A percentile compares a stretch with the other conserved stretches of the same genome.
Evolutionary conservation across 2,797 vertebrate species (phyloP).

Genomic region (Ispidina picta): DNA sequence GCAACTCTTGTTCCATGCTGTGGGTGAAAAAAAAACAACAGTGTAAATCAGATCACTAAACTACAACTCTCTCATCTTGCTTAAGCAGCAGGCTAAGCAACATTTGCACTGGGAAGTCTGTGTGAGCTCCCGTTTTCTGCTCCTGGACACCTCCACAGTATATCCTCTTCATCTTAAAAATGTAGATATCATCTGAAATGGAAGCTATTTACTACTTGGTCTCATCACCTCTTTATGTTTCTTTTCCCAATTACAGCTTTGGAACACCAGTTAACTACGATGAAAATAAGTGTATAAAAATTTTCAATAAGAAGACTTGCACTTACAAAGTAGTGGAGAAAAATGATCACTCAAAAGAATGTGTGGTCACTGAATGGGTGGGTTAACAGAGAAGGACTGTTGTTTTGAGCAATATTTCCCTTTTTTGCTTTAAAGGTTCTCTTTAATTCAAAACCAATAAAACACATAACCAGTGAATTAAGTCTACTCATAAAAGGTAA

Average conservation of each 20-base stretch:
- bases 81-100: background rate
- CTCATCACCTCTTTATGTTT: background rate
- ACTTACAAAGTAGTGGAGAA: slow-evolving; percentile 41
- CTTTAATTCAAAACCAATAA: background rate
- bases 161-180: background rate
- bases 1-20: background rate
- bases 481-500: background rate
- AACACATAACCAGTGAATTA: background rate
- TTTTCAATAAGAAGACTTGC: slow-evolving; percentile 38
- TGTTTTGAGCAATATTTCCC: background rate
- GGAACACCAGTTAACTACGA: rapidly evolving
- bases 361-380: background rate
- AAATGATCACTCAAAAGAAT: slow-evolving; percentile 17
- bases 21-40: background rate
- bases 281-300: background rate
- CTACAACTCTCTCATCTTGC: background rate
- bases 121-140: background rate
- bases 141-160: background rate
- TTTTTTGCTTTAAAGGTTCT: background rate
- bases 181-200: background rate
- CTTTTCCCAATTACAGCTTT: background rate
- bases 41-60: background rate
- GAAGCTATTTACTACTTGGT: background rate
- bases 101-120: background rate
- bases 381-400: background rate